These are phyloP conservation scores for Otus scops DNA, from an alignment of 2,797 vertebrate species.

Conservation along the genomic window DNA sequence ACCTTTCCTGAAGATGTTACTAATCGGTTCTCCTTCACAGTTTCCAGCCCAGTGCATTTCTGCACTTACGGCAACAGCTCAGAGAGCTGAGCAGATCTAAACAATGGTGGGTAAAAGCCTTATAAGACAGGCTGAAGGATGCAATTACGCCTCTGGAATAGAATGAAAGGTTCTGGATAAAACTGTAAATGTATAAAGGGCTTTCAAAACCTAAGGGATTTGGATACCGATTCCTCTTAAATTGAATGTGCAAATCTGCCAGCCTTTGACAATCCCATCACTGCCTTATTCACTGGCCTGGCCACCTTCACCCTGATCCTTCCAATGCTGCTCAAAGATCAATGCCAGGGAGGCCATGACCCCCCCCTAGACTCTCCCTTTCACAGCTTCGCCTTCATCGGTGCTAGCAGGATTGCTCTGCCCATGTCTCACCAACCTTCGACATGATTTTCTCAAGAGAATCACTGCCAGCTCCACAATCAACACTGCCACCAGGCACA, in stretches of 20 bases:
- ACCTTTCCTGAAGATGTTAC: not conserved
- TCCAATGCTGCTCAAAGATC: not conserved
- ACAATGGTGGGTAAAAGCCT: rapidly evolving
- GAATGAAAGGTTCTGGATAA: rapidly evolving
- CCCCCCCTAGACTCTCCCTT: not conserved
- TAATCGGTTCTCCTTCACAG: not conserved
- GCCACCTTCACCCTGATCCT: not conserved
- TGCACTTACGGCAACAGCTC: not conserved
- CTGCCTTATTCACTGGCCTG: not conserved
- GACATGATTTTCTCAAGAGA: not conserved
- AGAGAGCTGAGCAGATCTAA: not conserved
- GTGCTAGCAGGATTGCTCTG: not conserved
- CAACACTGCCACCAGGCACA: not conserved
- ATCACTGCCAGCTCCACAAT: not conserved
- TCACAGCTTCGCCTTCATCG: not conserved
- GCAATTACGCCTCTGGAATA: not conserved
- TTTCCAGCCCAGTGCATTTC: not conserved
- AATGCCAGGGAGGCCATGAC: not conserved
- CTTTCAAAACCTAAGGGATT: not conserved
- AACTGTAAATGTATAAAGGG: not conserved
- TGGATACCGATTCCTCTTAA: not conserved
- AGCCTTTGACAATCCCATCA: not conserved
- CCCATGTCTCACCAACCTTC: not conserved
- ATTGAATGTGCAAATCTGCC: not conserved
- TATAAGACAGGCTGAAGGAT: not conserved